These are phyloP conservation scores for Chloroceryle inda DNA, from an alignment of 2,797 vertebrate species.

Conservation along the genomic window DNA sequence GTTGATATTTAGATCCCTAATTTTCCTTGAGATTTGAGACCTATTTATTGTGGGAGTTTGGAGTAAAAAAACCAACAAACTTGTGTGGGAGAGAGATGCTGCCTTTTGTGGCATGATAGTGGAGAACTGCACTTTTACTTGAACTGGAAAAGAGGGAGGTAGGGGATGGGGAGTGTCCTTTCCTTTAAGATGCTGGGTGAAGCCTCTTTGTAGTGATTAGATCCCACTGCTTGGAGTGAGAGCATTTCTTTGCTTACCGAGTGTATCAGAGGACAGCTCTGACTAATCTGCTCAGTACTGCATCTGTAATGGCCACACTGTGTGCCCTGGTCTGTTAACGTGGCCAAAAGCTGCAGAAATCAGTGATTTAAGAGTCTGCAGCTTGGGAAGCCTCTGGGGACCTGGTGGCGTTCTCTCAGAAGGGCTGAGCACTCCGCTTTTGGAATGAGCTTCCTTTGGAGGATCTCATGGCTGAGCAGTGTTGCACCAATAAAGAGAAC, in stretches of 20 bases:
- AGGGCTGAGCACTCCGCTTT: neutral
- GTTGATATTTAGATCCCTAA: neutral
- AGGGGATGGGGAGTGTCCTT: neutral
- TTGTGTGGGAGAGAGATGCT: neutral
- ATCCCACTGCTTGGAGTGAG: neutral
- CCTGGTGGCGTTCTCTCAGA: neutral
- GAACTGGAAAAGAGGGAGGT: neutral
- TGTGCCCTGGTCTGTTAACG: neutral
- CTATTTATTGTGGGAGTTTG: neutral
- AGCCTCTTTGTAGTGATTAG: neutral
- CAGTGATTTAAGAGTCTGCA: neutral
- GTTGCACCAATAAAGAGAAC: neutral
- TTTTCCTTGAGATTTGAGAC: neutral
- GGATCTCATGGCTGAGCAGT: neutral
- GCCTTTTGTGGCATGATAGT: neutral
- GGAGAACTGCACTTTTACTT: neutral
- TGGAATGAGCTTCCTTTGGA: neutral
- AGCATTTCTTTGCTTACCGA: neutral
- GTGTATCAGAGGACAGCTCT: neutral
- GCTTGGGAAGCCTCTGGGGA: neutral
- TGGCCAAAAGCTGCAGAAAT: neutral
- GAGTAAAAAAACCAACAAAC: neutral
- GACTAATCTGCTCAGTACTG: neutral
- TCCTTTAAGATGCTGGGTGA: neutral
- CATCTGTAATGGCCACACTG: neutral